These are phyloP conservation scores for Cygnus atratus DNA, from an alignment of 2,113 vertebrate species.

Conservation along the genomic window DNA sequence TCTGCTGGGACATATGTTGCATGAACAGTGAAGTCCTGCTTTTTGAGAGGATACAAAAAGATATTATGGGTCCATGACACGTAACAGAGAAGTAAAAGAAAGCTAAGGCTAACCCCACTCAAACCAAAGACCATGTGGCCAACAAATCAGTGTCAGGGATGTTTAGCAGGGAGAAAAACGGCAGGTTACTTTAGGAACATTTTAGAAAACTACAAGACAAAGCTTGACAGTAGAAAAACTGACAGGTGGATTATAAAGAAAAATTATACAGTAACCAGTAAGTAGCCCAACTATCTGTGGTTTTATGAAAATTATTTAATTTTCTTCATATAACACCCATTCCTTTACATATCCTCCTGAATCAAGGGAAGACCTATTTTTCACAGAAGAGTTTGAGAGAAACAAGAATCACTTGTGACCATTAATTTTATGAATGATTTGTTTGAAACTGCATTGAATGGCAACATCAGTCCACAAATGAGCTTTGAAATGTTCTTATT, in stretches of 20 bases:
- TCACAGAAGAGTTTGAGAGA: slow-evolving; percentile 4
- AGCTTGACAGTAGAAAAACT: neutral
- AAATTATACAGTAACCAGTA: neutral
- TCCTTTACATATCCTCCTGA: neutral
- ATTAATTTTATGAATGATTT: slow-evolving; percentile 55
- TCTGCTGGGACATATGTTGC: neutral
- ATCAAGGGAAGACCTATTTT: neutral
- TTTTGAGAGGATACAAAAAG: neutral
- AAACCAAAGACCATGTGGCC: neutral
- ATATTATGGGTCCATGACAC: neutral
- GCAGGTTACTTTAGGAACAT: neutral
- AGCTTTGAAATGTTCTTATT: slow-evolving; percentile 49
- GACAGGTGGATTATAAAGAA: neutral
- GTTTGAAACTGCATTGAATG: slow-evolving; percentile 36
- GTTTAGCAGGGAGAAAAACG: neutral
- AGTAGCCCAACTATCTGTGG: neutral
- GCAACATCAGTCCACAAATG: slow-evolving; percentile 39
- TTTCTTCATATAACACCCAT: neutral
- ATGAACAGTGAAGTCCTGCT: neutral
- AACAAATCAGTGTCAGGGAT: neutral
- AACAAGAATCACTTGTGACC: slow-evolving; percentile 12
- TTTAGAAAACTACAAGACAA: neutral
- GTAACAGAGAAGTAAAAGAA: neutral
- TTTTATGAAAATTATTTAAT: neutral
- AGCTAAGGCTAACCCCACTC: neutral